phyloP scores from a whole-genome alignment of 2,113 vertebrate species.

The Sander lucioperca region DNA sequence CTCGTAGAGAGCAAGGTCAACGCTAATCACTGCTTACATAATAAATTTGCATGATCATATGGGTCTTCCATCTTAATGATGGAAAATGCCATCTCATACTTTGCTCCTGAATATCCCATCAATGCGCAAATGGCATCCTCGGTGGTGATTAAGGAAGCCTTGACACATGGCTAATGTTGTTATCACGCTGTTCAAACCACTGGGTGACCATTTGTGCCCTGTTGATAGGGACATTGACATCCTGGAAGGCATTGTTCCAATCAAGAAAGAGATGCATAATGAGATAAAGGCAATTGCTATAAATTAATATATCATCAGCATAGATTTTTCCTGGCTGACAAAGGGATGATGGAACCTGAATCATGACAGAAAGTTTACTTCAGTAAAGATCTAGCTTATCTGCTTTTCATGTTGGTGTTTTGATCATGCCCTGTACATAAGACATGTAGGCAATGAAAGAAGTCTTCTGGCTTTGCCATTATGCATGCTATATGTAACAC shows the following conservation, averaged over 20 bases:
- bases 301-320: slow-evolving; percentile 63
- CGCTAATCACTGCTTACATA: slow-evolving; percentile 74
- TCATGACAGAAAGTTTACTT: slow-evolving; percentile 8
- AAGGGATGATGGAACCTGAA: slow-evolving; percentile 25
- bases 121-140: slow-evolving; percentile 70
- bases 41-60: slow-evolving; percentile 73
- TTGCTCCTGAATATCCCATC: slow-evolving; percentile 71
- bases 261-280: slow-evolving; percentile 68
- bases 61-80: slow-evolving; percentile 70
- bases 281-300: slow-evolving; percentile 56
- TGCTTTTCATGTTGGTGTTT: slow-evolving; percentile 10
- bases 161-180: slow-evolving; percentile 81
- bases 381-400: background rate
- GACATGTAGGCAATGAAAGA: background rate
- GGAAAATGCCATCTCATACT: slow-evolving; percentile 70
- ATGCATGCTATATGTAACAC: background rate
- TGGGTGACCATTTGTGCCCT: slow-evolving; percentile 74
- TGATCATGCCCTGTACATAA: background rate
- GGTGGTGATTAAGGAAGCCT: slow-evolving; percentile 76
- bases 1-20: slow-evolving; percentile 72
- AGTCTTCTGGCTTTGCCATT: background rate
- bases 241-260: slow-evolving; percentile 72
- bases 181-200: slow-evolving; percentile 77
- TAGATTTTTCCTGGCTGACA: slow-evolving; percentile 30
- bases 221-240: slow-evolving; percentile 76